Base-by-base conservation (phyloP, 2,888 invertebrate species). In the Diadromus collaris region DNA sequence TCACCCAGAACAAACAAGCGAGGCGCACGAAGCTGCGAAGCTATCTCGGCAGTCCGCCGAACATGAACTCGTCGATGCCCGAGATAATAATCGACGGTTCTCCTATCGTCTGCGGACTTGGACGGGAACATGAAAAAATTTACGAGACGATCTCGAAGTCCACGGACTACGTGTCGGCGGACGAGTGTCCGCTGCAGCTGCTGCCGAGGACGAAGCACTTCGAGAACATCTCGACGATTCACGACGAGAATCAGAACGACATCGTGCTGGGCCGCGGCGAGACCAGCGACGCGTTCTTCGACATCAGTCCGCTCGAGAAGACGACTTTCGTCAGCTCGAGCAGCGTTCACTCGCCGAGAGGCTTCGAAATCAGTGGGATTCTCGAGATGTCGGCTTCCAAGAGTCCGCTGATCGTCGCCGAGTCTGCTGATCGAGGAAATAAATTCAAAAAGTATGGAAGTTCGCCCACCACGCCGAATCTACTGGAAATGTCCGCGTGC, bases 201-300 rank as follows among this genome's bases (percentile, higher is more conserved):
- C 56, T 87, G 16, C 76, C 79, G 21, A 80, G 86, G 51, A 77
- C 82, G 19, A 88, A 76, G 48, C 83, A 86, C 69, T 84, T 83
- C 29, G 81, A 87, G 27, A 79, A 87, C 65, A 82, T 86, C 5
- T 51, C 83, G 1, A 34, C 65, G 6, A 68, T 74, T 32, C 84
- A 68, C n/a, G 86, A 87, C 56, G 86, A 84, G 21, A 87, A 85
- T 80, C 82, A 83, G 19, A 86, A 85, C 32, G 80, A 80, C 32
- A 69, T 82, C 24, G 70, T 71, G 9, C 41, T 76, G 10, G 78
- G 68, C 16, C 64, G 65, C 16, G 61, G 54, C 34, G 56, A 74
- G 19, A 38, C 68, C 4, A 69, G 46, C 6, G 29, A 3, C 44
- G 29, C 51, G 6, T 58, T 44, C 16, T 38, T 54, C 46, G 58